These are phyloP conservation scores for Subacronicta megacephala DNA, from an alignment of 2,888 invertebrate species.

Conservation along the genomic window DNA sequence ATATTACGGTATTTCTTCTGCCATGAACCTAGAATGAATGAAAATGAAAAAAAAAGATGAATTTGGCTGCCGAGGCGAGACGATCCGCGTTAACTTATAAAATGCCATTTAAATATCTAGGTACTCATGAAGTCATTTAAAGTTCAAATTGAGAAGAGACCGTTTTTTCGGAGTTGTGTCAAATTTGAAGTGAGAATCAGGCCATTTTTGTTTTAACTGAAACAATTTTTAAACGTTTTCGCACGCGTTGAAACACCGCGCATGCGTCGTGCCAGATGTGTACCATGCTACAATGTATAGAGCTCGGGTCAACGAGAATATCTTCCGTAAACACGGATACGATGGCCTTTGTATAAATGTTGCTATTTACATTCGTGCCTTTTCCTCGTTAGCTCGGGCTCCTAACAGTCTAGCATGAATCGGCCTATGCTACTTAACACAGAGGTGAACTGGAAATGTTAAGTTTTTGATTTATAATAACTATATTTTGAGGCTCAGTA, in stretches of 20 bases:
- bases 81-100: too few species aligned
- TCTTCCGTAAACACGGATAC: constrained; percentile 8
- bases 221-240: neutral
- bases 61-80: too few species aligned
- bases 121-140: too few species aligned
- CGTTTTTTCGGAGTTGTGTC: too few species aligned
- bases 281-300: constrained; percentile 27
- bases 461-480: too few species aligned
- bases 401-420: constrained; percentile 31
- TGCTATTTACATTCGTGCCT: constrained; percentile 29
- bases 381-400: constrained; percentile 11
- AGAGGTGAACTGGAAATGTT: neutral
- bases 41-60: too few species aligned
- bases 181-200: too few species aligned
- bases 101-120: neutral
- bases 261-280: constrained; percentile 18
- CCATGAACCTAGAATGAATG: too few species aligned
- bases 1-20: too few species aligned
- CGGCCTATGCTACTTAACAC: neutral
- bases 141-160: too few species aligned
- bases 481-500: too few species aligned
- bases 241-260: neutral
- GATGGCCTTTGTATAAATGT: neutral
- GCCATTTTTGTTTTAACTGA: too few species aligned
- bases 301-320: constrained; percentile 10